Conservation (phyloP, 2,113 vertebrate species). For the Equus quagga region DNA sequence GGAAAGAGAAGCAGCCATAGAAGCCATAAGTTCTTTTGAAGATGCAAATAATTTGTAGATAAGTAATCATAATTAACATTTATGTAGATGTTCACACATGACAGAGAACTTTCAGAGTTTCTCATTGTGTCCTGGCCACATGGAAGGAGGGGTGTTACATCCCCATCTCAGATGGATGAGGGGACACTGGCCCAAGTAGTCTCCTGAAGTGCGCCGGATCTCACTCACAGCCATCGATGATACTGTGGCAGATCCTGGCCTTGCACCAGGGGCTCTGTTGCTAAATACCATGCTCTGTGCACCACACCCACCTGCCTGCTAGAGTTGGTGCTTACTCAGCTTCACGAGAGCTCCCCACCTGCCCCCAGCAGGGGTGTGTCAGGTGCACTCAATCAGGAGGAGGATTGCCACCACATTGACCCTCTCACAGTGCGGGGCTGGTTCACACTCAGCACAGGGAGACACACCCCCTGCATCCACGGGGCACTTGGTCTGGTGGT, state of each 20-base stretch:
- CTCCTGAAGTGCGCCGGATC: not conserved
- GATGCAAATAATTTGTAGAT: not conserved
- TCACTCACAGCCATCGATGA: not conserved
- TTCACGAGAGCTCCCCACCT: fast-evolving
- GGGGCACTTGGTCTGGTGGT: not conserved
- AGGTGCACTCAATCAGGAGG: not conserved
- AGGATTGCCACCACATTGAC: fast-evolving
- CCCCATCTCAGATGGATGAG: fast-evolving
- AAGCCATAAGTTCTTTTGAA: not conserved
- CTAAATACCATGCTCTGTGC: not conserved
- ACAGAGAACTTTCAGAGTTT: not conserved
- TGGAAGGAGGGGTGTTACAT: not conserved
- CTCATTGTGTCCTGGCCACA: not conserved
- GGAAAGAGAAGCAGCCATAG: not conserved
- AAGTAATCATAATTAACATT: not conserved
- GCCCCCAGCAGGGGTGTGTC: no score
- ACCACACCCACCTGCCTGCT: no score
- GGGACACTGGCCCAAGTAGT: not conserved
- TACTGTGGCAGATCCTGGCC: not conserved
- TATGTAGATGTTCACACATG: not conserved
- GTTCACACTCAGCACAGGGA: not conserved
- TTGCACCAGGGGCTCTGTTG: not conserved
- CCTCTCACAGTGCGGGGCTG: not conserved
- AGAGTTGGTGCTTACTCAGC: not conserved
- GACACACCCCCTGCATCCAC: no score